phyloP scores from a whole-genome alignment of 2,888 invertebrate genomes.

The Ypsolopha scabrella region DNA sequence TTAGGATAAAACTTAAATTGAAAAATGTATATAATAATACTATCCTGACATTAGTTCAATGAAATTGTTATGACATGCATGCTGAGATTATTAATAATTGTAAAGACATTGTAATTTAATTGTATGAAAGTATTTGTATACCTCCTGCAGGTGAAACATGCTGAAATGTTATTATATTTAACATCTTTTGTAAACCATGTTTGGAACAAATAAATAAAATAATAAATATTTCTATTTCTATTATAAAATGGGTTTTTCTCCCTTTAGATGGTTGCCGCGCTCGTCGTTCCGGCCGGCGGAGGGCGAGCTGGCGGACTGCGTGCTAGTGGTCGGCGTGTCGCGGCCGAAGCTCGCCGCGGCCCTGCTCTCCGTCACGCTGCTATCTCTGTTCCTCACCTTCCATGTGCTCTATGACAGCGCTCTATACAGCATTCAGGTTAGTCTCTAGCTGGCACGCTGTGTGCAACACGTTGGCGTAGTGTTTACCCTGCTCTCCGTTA shows the following conservation, averaged over 20 bases:
- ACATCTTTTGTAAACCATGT: no score
- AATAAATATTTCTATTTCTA: no score
- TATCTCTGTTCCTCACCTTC: constrained; percentile 87
- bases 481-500: constrained; percentile 71
- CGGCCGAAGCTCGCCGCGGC: constrained; percentile 87
- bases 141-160: no score
- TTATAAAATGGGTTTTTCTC: neutral
- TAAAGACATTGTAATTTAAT: no score
- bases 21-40: no score
- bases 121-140: no score
- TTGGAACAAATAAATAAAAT: no score
- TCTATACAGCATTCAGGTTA: constrained; percentile 80
- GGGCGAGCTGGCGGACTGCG: constrained; percentile 87
- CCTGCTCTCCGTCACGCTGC: constrained; percentile 82
- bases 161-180: no score
- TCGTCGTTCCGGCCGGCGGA: constrained; percentile 86
- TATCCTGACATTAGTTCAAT: no score
- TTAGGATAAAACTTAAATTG: no score
- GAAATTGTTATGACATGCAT: no score
- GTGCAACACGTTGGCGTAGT: neutral
- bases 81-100: no score
- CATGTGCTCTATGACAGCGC: constrained; percentile 89
- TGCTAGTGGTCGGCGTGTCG: constrained; percentile 85
- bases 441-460: neutral
- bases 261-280: constrained; percentile 83